Conservation (phyloP, 1,140 invertebrate species). For the Trachymyrmex septentrionalis region DNA sequence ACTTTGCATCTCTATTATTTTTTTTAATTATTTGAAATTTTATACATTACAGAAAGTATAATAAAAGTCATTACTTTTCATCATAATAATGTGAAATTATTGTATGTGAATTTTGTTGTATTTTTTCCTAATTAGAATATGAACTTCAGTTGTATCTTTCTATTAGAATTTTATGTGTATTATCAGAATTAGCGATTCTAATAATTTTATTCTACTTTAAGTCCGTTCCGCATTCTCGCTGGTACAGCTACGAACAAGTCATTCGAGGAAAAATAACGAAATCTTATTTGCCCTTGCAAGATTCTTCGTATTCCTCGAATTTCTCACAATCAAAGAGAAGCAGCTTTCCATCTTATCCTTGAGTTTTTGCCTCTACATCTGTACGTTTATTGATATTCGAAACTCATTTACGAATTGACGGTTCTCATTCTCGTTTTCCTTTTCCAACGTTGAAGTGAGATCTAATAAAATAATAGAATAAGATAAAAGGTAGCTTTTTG, state of each 20-base stretch:
- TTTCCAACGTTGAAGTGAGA: neutral
- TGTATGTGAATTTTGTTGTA: neutral
- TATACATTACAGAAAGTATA: neutral
- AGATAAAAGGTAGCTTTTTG: neutral
- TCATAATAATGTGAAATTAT: neutral
- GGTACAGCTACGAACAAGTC: neutral
- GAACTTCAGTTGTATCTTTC: neutral
- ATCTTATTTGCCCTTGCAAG: constrained; percentile 9
- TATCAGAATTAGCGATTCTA: neutral
- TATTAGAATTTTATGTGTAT: neutral
- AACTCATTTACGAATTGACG: constrained; percentile 16
- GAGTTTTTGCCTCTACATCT: constrained; percentile 64
- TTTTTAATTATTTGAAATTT: no score
- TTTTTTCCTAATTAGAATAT: neutral
- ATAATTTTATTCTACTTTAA: neutral
- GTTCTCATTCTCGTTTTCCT: constrained; percentile 5
- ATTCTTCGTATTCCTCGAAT: constrained; percentile 18
- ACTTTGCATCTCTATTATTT: neutral
- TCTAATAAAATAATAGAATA: neutral
- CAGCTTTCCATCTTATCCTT: constrained; percentile 71
- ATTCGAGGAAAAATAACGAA: constrained; percentile 11
- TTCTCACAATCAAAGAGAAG: neutral
- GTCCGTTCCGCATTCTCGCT: neutral
- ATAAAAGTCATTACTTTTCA: neutral
- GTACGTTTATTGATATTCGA: neutral